Percentiles rank a stretch among this genome's conserved stretches.
phyloP scores from a whole-genome alignment of 2,888 invertebrate species.

The Diadromus collaris region DNA sequence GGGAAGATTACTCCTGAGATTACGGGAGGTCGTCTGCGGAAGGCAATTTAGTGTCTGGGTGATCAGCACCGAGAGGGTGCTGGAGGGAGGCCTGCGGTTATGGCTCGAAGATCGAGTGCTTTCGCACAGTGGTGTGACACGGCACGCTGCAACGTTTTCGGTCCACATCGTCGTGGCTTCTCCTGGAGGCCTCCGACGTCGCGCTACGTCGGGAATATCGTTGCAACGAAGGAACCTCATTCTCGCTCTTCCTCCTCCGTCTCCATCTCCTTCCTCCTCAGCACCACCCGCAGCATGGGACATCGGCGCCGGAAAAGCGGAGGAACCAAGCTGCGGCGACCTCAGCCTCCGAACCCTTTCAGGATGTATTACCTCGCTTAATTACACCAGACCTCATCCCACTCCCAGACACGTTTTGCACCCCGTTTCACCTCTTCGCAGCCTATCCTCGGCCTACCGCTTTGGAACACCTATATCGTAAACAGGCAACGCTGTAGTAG shows the following conservation, averaged over 20 bases:
- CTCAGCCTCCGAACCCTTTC: conserved; percentile 55
- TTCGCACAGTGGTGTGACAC: conserved; percentile 33
- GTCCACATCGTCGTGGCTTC: conserved; percentile 43
- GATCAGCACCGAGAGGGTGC: conserved; percentile 57
- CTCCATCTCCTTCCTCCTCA: too few species aligned
- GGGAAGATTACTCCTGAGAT: conserved; percentile 62
- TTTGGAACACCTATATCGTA: conserved; percentile 6
- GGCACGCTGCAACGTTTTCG: conserved; percentile 52
- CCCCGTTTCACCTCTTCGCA: conserved; percentile 20
- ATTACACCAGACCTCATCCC: conserved; percentile 57
- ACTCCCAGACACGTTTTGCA: conserved; percentile 37
- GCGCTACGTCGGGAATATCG: conserved; percentile 52
- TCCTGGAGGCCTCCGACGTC: conserved; percentile 39
- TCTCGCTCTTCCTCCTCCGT: conserved; percentile 1
- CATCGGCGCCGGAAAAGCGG: conserved; percentile 50
- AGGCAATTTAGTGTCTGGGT: conserved; percentile 65
- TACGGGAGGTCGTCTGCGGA: conserved; percentile 57
- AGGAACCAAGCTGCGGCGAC: conserved; percentile 48
- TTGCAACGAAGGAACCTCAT: conserved; percentile 50
- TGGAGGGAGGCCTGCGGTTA: conserved; percentile 56
- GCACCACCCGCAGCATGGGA: conserved; percentile 35
- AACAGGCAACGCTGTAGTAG: not conserved
- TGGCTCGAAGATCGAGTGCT: conserved; percentile 61
- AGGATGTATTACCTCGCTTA: conserved; percentile 64
- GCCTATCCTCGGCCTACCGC: conserved; percentile 21